These are phyloP conservation scores for Stegophylla sp. DNA, from an alignment of 2,888 invertebrate genomes.

Conservation along the genomic window DNA sequence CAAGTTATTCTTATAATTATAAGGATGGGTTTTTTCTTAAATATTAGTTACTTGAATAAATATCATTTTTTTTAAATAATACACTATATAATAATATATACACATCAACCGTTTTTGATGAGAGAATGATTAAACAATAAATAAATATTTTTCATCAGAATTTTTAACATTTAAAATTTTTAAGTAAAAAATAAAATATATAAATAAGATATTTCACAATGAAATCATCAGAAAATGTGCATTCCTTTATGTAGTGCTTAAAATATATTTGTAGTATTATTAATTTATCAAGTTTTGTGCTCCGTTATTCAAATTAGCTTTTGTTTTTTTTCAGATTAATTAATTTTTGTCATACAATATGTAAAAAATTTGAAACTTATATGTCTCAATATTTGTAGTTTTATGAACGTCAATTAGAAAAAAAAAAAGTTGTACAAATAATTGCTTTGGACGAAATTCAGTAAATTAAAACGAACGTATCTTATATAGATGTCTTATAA, in stretches of 20 bases:
- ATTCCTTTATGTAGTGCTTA: not conserved
- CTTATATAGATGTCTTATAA: not conserved
- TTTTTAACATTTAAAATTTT: slow-evolving; percentile 2
- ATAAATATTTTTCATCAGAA: not conserved
- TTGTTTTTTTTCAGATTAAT: not conserved
- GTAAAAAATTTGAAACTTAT: not conserved
- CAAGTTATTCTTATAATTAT: not conserved
- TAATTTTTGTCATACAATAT: not conserved
- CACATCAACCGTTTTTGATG: slow-evolving; percentile 4
- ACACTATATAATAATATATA: not conserved
- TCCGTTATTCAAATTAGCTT: not conserved
- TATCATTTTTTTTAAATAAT: not conserved
- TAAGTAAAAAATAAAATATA: not conserved
- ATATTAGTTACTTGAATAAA: not conserved
- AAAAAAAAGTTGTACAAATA: not conserved
- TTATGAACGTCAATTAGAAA: not conserved
- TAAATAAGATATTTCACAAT: not conserved
- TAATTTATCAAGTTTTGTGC: not conserved
- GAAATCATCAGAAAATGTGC: slow-evolving; percentile 12
- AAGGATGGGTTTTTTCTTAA: not conserved
- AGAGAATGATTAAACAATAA: not conserved
- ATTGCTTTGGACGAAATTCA: not conserved
- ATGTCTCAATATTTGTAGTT: not conserved
- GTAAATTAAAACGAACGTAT: not conserved
- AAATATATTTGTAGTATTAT: not conserved